Evolutionary conservation across 1,140 invertebrate genomes (phyloP).

Genomic region (Anthonomus grandis): DNA sequence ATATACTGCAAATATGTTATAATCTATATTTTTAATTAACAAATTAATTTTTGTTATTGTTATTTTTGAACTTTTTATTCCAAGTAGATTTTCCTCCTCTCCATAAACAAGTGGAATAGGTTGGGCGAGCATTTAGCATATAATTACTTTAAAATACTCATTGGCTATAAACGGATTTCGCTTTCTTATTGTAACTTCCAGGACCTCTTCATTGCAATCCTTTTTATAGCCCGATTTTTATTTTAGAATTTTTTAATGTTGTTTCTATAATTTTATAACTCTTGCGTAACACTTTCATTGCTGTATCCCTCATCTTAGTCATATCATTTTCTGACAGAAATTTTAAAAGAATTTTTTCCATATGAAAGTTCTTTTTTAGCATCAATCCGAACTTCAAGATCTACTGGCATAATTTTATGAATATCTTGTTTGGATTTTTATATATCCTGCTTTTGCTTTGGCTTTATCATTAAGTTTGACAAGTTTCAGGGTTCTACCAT

Average conservation of each 20-base stretch:
- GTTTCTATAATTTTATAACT: neutral
- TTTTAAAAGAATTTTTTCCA: no score
- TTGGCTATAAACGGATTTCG: no score
- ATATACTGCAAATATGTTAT: no score
- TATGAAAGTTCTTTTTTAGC: no score
- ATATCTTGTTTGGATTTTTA: neutral
- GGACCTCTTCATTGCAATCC: neutral
- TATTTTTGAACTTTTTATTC: neutral
- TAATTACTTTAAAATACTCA: neutral
- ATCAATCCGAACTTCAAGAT: no score
- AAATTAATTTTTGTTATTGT: neutral
- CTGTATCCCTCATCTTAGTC: conserved; percentile 2
- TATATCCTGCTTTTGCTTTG: neutral
- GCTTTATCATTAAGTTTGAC: neutral
- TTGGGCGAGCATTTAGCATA: neutral
- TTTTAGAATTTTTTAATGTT: neutral
- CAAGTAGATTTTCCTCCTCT: no score
- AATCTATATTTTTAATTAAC: no score
- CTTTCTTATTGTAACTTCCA: no score
- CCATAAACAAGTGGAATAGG: neutral
- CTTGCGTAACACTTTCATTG: neutral
- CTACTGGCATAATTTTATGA: neutral
- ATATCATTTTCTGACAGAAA: neutral
- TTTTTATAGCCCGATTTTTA: neutral
- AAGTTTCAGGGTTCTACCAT: neutral